A percentile compares a stretch with the other conserved stretches of the same genome.
Conservation (phyloP, 2,113 vertebrate genomes). For the Syrmaticus mikado region DNA sequence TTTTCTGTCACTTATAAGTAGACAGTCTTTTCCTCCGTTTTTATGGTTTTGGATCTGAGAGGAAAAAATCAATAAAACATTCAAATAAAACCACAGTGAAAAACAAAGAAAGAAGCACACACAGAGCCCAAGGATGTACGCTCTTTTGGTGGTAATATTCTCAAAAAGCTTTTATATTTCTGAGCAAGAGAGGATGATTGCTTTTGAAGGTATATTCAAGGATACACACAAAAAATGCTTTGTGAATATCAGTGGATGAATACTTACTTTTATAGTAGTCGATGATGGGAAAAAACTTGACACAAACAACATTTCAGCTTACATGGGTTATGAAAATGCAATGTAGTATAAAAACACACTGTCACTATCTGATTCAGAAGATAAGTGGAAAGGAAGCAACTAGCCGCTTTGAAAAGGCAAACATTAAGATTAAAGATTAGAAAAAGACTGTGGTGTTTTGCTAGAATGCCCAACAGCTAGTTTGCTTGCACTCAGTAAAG, state of each 20-base stretch:
- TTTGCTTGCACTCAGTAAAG: conserved; percentile 40
- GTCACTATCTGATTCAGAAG: background rate
- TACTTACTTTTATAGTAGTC: conserved; percentile 13
- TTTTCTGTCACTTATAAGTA: background rate
- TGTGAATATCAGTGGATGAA: conserved; percentile 8
- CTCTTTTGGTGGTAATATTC: background rate
- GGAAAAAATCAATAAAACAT: conserved; percentile 37
- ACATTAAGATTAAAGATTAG: background rate
- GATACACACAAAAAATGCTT: conserved; percentile 23
- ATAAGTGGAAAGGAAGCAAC: background rate
- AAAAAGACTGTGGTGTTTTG: background rate
- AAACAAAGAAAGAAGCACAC: conserved; percentile 11
- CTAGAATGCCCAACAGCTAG: background rate
- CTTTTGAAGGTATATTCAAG: conserved; percentile 53
- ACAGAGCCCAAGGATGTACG: background rate
- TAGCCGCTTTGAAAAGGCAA: conserved; percentile 9
- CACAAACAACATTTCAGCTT: conserved; percentile 1
- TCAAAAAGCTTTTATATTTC: conserved; percentile 48
- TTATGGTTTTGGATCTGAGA: background rate
- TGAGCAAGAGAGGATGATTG: conserved; percentile 11
- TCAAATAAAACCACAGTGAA: conserved; percentile 19
- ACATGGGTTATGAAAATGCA: background rate
- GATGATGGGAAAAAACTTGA: background rate
- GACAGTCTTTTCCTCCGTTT: background rate
- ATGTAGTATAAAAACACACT: background rate